Base-by-base conservation (phyloP, 2,888 invertebrate genomes). In the Caradrina kadenii region DNA sequence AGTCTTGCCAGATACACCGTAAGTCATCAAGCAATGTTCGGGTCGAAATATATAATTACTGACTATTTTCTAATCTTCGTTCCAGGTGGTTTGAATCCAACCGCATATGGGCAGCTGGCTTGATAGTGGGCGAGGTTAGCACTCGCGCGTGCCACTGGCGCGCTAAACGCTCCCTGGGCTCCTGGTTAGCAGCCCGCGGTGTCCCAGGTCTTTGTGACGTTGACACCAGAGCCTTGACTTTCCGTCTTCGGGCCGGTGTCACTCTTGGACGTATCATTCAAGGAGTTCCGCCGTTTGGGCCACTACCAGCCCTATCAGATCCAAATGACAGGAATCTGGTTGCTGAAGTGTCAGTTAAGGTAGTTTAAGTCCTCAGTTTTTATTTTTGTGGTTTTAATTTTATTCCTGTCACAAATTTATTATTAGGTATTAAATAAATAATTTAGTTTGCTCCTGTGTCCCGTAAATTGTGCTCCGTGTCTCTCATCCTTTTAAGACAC, bases 201-300 rank as follows among this genome's bases (percentile, higher is more conserved):
- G 96, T 99, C 45, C 98, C 99, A 2, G 99, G 99, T 0, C 97
- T 99, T 31, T 97, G 97, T 92, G 99, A 98, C 52, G 97, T 99
- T 75, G 99, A 99, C 91, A 99, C 99, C 0, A 96, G 99, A 73
- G 97, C 97, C 0, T 95, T 99, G 35, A 99, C 99, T 0, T 98
- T 99, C 92, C 97, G 97, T 85, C 98, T 99, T 53, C 97, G 99
- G 13, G 97, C 97, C 84, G 99, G 99, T 26, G 97, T 98, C 1
- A 97, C 99, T 88, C 96, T 99, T 53, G 97, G 97, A 3, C 94
- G 96, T 60, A 97, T 97, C 65, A 92, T 97, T 2, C 97, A 97
- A 83, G 95, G 96, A 21, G 84, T 96, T n/a, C 96, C 97, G 0
- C 89, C 93, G 0, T 91, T 93, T 53, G 88, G 88, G 1, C 92